phyloP scores from a whole-genome alignment of 2,797 vertebrate genomes.

The Ctenosaura bakeri region DNA sequence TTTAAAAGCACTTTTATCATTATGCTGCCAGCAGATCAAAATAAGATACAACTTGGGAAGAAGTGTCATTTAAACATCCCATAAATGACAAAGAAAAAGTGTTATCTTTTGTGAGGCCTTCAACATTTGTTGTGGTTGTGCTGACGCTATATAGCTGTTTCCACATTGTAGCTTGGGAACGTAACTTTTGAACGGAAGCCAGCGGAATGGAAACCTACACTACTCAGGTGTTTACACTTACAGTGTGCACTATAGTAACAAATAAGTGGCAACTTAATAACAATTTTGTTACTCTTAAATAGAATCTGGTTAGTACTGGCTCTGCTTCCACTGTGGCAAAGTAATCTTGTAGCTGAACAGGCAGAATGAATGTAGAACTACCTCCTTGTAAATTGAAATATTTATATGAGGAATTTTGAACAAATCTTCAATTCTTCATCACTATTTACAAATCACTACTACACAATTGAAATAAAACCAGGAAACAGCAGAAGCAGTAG shows the following conservation, averaged over 20 bases:
- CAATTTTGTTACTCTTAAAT: background rate
- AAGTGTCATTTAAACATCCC: background rate
- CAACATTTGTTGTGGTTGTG: background rate
- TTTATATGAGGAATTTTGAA: background rate
- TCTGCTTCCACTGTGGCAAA: background rate
- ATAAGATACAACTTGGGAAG: constrained; percentile 13
- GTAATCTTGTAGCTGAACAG: background rate
- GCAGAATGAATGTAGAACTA: background rate
- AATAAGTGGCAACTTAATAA: background rate
- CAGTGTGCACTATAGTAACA: background rate
- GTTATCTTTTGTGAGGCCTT: background rate
- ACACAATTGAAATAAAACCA: background rate
- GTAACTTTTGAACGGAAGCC: background rate
- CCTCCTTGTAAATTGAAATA: background rate
- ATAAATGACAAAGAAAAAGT: background rate
- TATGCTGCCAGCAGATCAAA: constrained; percentile 47
- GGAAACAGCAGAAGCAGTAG: background rate
- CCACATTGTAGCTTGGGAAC: background rate
- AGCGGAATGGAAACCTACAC: background rate
- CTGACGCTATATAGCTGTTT: background rate
- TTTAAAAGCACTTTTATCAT: background rate
- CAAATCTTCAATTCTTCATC: background rate
- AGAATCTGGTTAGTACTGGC: background rate
- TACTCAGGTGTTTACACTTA: background rate
- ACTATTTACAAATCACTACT: background rate